Evolutionary conservation across 2,797 vertebrate species (phyloP).

Genomic region (Spinus olivaceus): DNA sequence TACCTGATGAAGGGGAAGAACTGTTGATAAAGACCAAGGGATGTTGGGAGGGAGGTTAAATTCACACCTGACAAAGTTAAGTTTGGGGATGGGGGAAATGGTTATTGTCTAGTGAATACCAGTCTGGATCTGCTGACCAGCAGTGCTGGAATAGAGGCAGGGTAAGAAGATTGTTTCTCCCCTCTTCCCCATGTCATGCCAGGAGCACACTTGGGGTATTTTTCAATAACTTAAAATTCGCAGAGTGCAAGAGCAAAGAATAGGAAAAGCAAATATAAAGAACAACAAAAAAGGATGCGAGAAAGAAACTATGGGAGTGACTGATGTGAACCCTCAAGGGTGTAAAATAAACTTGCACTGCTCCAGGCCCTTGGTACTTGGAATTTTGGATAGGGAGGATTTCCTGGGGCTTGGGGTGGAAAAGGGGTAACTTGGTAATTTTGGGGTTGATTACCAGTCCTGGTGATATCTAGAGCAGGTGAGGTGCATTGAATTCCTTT

Average conservation of each 20-base stretch:
- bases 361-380: not conserved
- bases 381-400: not conserved
- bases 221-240: not conserved
- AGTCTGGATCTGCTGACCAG: not conserved
- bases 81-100: rapidly evolving
- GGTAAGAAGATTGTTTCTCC: not conserved
- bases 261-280: not conserved
- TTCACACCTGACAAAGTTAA: not conserved
- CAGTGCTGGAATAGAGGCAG: not conserved
- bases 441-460: not conserved
- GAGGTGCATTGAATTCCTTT: not conserved
- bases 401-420: not conserved
- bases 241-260: not conserved
- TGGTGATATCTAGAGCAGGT: not conserved
- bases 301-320: not conserved
- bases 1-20: not conserved
- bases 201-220: not conserved
- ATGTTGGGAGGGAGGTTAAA: not conserved
- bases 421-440: not conserved
- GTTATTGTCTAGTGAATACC: not conserved
- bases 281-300: not conserved
- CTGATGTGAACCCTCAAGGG: not conserved
- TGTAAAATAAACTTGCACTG: not conserved
- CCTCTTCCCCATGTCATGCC: rapidly evolving
- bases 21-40: not conserved